Evolutionary conservation across 2,797 vertebrate species (phyloP).

Genomic region (Taenioides sp.): DNA sequence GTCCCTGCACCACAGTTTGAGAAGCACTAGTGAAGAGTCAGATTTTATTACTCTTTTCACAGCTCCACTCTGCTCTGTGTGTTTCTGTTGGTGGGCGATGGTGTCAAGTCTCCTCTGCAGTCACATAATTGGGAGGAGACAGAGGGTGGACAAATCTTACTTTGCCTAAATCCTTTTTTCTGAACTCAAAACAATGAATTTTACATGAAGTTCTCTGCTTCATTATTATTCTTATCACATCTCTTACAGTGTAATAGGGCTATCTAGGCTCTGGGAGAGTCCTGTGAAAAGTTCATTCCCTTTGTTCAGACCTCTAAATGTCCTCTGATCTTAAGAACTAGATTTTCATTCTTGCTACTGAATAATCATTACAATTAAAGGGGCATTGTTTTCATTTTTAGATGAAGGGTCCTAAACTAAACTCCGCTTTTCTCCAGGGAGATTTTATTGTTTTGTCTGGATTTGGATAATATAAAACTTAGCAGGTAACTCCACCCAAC

Average conservation of each 20-base stretch:
- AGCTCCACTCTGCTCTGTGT: constrained; percentile 21
- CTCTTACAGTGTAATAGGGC: constrained; percentile 45
- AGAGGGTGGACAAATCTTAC: constrained; percentile 32
- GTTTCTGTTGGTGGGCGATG: constrained; percentile 16
- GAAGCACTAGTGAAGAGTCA: constrained; percentile 10
- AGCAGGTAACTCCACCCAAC: no score
- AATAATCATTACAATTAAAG: background rate
- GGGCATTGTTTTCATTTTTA: background rate
- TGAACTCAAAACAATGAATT: constrained; percentile 57
- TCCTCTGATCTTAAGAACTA: constrained; percentile 16
- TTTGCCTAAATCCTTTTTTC: constrained; percentile 41
- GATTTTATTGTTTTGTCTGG: no score
- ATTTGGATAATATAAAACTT: no score
- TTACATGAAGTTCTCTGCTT: constrained; percentile 55
- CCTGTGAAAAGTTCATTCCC: constrained; percentile 41
- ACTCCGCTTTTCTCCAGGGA: background rate
- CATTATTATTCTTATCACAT: constrained; percentile 60
- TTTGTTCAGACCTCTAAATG: constrained; percentile 49
- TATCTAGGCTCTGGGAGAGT: constrained; percentile 39
- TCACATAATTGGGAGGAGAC: constrained; percentile 25
- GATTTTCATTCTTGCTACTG: background rate
- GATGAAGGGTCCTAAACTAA: background rate
- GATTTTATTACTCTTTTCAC: constrained; percentile 26
- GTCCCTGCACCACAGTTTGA: background rate
- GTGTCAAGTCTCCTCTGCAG: constrained; percentile 30